A percentile compares a stretch with the other conserved stretches of the same genome.
These are phyloP conservation scores for Ganaspis brasiliensis DNA, from an alignment of 2,888 invertebrate genomes.

Conservation along the genomic window DNA sequence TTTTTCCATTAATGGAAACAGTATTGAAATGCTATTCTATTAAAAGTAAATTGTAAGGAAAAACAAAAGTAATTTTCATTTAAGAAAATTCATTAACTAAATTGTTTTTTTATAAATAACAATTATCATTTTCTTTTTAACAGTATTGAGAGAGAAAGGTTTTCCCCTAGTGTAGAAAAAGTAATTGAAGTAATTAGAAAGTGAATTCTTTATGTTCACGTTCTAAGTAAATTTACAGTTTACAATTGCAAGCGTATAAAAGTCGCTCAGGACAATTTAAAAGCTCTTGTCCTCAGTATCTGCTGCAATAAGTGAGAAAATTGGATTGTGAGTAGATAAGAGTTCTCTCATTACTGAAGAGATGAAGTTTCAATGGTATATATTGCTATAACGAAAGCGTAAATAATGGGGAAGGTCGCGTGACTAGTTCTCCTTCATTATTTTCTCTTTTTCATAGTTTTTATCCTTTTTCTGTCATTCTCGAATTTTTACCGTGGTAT, in stretches of 20 bases:
- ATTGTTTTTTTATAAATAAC: too few species aligned
- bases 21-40: too few species aligned
- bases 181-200: neutral
- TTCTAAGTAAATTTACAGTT: constrained; percentile 17
- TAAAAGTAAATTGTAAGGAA: too few species aligned
- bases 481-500: neutral
- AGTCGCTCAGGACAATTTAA: constrained; percentile 3
- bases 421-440: constrained; percentile 25
- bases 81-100: too few species aligned
- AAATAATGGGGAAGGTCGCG: constrained; percentile 27
- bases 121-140: too few species aligned
- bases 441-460: neutral
- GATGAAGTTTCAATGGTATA: constrained; percentile 32
- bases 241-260: constrained; percentile 9
- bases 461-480: neutral
- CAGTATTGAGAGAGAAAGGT: too few species aligned
- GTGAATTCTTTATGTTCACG: constrained; percentile 3
- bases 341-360: constrained; percentile 8
- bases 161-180: too few species aligned
- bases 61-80: too few species aligned
- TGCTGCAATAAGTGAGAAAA: constrained; percentile 22
- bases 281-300: constrained; percentile 18
- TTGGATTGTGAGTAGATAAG: constrained; percentile 23
- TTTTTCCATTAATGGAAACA: too few species aligned
- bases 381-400: constrained; percentile 19